Percentiles rank a stretch among this genome's conserved stretches.
Evolutionary conservation across 23 tunicate genomes (phyloP).

Genomic region (Halocynthia aurantium): DNA sequence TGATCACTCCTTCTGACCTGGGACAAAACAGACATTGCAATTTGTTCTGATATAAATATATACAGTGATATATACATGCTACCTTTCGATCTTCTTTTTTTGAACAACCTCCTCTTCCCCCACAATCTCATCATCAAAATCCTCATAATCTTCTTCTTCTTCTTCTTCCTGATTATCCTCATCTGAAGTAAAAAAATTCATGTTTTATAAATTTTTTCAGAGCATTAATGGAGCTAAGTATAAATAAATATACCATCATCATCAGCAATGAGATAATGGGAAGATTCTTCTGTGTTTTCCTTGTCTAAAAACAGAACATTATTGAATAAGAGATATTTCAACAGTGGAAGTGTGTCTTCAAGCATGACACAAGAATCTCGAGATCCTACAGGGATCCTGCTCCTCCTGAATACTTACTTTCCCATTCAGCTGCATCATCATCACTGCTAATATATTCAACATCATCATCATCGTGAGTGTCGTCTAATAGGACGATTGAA

Average conservation of each 20-base stretch:
- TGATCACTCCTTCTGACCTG: conserved; percentile 19
- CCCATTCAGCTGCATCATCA: conserved; percentile 46
- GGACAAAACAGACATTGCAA: neutral
- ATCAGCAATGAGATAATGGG: neutral
- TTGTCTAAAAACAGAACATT: neutral
- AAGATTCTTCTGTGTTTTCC: neutral
- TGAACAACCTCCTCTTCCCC: conserved; percentile 25
- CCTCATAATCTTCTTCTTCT: conserved; percentile 17
- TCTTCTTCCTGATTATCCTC: neutral
- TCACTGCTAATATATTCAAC: conserved; percentile 85
- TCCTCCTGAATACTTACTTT: neutral
- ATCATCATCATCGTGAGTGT: conserved; percentile 29
- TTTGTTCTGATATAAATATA: neutral
- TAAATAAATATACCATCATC: too few species aligned
- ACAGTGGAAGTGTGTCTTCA: too few species aligned
- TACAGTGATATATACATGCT: neutral
- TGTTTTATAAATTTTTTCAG: too few species aligned
- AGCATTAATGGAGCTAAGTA: too few species aligned
- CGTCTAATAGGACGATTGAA: conserved; percentile 40
- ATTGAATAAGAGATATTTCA: too few species aligned
- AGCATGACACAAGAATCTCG: too few species aligned
- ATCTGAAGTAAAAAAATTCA: neutral
- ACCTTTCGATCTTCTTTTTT: neutral
- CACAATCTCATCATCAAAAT: conserved; percentile 12
- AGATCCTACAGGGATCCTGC: too few species aligned